Percentiles rank a stretch among this genome's conserved stretches.
Evolutionary conservation across 1,140 invertebrate species (phyloP).

Genomic region (Plectrocnemia conspersa): DNA sequence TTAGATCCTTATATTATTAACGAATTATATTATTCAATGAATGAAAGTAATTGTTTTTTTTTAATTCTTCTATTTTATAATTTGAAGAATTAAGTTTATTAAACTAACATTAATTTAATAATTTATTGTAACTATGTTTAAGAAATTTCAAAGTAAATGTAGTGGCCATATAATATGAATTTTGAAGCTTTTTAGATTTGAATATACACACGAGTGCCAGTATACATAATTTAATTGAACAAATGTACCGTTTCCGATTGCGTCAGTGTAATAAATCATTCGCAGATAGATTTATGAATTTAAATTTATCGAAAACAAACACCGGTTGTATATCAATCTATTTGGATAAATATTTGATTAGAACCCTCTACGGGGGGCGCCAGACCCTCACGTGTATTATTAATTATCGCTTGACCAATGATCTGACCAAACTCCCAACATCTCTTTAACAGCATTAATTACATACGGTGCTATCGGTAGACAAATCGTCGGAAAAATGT

Average conservation of each 20-base stretch:
- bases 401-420: constrained; percentile 32
- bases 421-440: constrained; percentile 5
- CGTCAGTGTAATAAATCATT: constrained; percentile 32
- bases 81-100: constrained; percentile 17
- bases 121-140: not conserved
- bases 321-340: constrained; percentile 31
- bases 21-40: constrained; percentile 1
- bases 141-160: not conserved
- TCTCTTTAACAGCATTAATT: not conserved
- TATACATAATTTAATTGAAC: constrained; percentile 10
- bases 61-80: constrained; percentile 1
- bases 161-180: not conserved
- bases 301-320: constrained; percentile 34
- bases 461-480: not conserved
- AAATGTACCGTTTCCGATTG: constrained; percentile 29
- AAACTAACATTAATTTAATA: constrained; percentile 10
- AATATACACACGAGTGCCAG: too few species aligned
- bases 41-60: too few species aligned
- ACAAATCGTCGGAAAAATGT: constrained; percentile 3
- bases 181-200: too few species aligned
- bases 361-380: constrained; percentile 20
- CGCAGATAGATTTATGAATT: constrained; percentile 30
- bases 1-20: not conserved
- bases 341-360: constrained; percentile 35
- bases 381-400: constrained; percentile 17